Evolutionary conservation across 2,797 vertebrate genomes (phyloP).

Genomic region (Gymnothorax javanicus): DNA sequence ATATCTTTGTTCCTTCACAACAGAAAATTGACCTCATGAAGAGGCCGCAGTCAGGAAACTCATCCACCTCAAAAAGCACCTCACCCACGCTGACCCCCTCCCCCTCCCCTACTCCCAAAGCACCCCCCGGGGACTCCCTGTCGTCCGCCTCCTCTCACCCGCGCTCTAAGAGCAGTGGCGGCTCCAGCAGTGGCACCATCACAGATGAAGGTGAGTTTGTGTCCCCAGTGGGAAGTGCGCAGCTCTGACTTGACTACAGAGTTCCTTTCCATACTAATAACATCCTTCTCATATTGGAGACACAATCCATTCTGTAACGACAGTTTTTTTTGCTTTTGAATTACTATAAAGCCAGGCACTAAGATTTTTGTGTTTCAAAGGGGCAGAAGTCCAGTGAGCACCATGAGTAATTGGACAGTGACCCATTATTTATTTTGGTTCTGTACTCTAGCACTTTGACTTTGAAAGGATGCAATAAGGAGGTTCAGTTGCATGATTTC

Average conservation of each 20-base stretch:
- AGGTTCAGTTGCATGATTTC: too few species aligned
- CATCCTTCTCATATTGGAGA: neutral
- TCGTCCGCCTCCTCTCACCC: constrained; percentile 89
- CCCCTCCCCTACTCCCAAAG: constrained; percentile 86
- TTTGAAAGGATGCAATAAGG: too few species aligned
- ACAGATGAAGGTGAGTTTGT: constrained; percentile 86
- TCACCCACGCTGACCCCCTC: constrained; percentile 93
- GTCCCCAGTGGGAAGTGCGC: neutral
- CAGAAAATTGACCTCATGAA: constrained; percentile 86
- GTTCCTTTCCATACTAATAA: neutral
- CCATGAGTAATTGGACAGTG: too few species aligned
- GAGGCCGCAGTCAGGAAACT: constrained; percentile 86
- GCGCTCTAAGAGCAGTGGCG: constrained; percentile 91
- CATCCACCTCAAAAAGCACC: constrained; percentile 95
- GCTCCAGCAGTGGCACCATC: constrained; percentile 95
- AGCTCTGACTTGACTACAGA: neutral
- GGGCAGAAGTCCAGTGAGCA: neutral
- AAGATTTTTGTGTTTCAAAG: neutral
- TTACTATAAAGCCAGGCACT: neutral
- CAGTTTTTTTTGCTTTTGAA: neutral
- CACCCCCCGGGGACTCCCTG: constrained; percentile 77
- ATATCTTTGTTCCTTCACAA: constrained; percentile 31
- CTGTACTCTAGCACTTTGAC: too few species aligned
- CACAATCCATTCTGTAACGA: neutral
- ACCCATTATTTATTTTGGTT: too few species aligned